Evolutionary conservation across 2,113 vertebrate genomes (phyloP), one percentile per base, ranked within the genome.

Genomic region (Meleagris gallopavo): DNA sequence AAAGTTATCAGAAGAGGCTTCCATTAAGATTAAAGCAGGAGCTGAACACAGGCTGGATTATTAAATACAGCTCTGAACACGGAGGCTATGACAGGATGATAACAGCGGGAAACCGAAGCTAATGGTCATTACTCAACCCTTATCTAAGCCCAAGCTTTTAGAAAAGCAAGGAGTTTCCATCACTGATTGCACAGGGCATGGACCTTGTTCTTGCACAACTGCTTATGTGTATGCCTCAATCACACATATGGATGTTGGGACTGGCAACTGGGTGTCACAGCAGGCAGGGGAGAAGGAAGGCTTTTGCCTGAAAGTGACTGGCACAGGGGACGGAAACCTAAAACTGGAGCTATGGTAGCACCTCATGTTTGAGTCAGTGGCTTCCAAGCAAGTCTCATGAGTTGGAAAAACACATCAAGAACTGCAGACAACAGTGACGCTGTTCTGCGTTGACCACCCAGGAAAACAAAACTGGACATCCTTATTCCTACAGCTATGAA

Each of bases 41-140:
- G 50, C 1, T 1, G 62, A 92, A 77, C 15, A 55, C 50, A 76
- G 60, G 41, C 38, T 55, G 27, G 62, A 77, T 89, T 91, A 86
- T 79, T 83, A 94, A 97, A 90, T 25, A 60, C 21, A 92, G 34
- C 72, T 66, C 80, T 36, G 58, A 86, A 90, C 46, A 81, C 1
- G 0, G 70, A 81, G 74, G 43, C 90, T 89, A 12, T 79, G 81
- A 86, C n/a, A 80, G 83, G 77, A 93, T 73, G 50, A 91, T 93
- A 91, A 81, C 88, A 90, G 86, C 22, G 54, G 86, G 76, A 84
- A 72, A 58, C 88, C 90, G 41, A 90, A 84, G 73, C 87, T 86
- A 94, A 90, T 69, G 71, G 87, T 54, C 93, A 88, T 93, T 94
- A 80, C 36, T 88, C 95, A 97, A 75, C 24, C 30, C 38, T 90